Evolutionary conservation across 2,797 vertebrate species (phyloP).

Genomic region (Myiotriccus ornatus): DNA sequence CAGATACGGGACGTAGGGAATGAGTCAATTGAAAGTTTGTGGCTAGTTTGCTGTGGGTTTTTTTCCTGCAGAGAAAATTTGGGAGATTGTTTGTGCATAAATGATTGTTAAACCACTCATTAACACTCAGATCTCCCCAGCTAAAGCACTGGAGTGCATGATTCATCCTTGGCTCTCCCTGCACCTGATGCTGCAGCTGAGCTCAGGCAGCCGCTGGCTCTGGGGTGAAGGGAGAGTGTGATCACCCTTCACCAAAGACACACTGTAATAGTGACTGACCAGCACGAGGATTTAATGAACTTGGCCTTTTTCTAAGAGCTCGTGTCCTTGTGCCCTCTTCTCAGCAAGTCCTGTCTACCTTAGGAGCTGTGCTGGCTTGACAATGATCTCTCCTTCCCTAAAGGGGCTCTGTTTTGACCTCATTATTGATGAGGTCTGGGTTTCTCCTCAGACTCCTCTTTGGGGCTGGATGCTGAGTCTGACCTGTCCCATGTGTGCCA

Average conservation of each 20-base stretch:
- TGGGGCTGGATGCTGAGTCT: not conserved
- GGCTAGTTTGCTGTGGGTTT: not conserved
- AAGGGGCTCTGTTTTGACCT: not conserved
- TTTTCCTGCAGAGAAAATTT: not conserved
- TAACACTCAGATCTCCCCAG: not conserved
- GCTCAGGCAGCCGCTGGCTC: not conserved
- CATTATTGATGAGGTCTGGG: not conserved
- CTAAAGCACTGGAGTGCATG: not conserved
- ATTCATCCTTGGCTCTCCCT: not conserved
- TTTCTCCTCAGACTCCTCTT: not conserved
- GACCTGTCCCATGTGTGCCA: not conserved
- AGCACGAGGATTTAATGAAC: not conserved
- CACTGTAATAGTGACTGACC: fast-evolving
- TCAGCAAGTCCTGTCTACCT: not conserved
- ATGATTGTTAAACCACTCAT: not conserved
- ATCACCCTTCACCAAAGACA: not conserved
- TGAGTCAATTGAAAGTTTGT: not conserved
- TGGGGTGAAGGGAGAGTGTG: not conserved
- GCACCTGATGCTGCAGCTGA: not conserved
- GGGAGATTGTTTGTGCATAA: not conserved
- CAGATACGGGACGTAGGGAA: not conserved
- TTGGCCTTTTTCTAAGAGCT: not conserved
- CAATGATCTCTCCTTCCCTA: not conserved
- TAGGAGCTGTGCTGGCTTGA: not conserved
- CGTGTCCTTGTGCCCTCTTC: not conserved